Evolutionary conservation across 2,113 vertebrate genomes (phyloP).

Genomic region (Phyllopteryx taeniolatus): DNA sequence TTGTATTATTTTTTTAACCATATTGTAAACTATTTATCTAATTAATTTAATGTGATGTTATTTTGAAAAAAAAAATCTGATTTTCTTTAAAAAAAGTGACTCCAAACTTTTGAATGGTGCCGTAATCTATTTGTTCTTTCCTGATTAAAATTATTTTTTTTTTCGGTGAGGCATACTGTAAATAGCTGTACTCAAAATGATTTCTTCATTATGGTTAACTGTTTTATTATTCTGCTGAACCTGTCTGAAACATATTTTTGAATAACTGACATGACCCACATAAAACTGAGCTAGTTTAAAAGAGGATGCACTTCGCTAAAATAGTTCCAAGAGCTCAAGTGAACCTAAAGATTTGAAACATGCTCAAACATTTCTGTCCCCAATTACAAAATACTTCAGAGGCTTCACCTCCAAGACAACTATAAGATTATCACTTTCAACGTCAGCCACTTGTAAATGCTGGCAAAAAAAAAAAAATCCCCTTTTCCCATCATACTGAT

Average conservation of each 20-base stretch:
- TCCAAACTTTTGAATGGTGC: no score
- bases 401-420: constrained; percentile 35
- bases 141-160: no score
- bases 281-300: not conserved
- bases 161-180: no score
- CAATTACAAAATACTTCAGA: constrained; percentile 44
- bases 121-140: no score
- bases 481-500: constrained; percentile 56
- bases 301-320: not conserved
- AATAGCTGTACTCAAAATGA: not conserved
- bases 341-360: constrained; percentile 17
- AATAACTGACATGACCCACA: not conserved
- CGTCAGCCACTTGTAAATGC: constrained; percentile 26
- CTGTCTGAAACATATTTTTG: not conserved
- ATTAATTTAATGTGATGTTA: no score
- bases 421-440: constrained; percentile 13
- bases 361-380: constrained; percentile 21
- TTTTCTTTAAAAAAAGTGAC: no score
- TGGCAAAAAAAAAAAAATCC: constrained; percentile 35
- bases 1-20: no score
- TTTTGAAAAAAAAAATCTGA: no score
- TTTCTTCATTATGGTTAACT: not conserved
- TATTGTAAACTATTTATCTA: no score
- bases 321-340: not conserved
- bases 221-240: not conserved